Percentiles rank a stretch among this genome's conserved stretches.
phyloP scores from a whole-genome alignment of 1,140 invertebrate species.

The Ridgeia piscesae region DNA sequence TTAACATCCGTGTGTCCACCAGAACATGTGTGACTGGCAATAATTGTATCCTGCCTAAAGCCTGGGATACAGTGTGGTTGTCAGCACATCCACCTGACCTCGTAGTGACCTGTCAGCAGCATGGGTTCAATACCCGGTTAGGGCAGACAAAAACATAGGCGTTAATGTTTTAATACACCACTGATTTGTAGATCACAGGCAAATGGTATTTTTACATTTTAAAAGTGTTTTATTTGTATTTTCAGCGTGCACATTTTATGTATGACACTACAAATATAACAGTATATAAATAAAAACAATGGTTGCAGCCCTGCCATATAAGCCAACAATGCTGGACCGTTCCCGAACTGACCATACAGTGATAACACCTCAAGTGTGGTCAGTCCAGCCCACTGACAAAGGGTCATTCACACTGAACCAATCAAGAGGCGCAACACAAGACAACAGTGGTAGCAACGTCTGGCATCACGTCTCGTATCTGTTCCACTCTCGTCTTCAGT shows the following conservation, averaged over 20 bases:
- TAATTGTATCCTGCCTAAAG: too few relatives aligned
- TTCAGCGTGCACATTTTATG: too few relatives aligned
- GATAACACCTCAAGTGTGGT: not conserved
- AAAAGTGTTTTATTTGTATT: too few relatives aligned
- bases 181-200: too few relatives aligned
- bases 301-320: not conserved
- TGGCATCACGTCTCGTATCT: not conserved
- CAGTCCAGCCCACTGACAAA: not conserved
- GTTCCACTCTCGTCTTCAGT: not conserved
- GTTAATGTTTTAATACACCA: not conserved
- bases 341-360: not conserved
- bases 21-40: too few relatives aligned
- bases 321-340: not conserved
- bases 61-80: too few relatives aligned
- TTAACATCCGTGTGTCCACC: too few relatives aligned
- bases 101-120: too few relatives aligned
- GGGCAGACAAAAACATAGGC: too few relatives aligned
- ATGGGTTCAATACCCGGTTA: too few relatives aligned
- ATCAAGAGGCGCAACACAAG: not conserved
- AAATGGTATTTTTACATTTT: too few relatives aligned
- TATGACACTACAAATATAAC: not conserved
- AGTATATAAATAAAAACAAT: not conserved
- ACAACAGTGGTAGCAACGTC: not conserved
- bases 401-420: not conserved
- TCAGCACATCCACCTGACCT: too few relatives aligned